Base-by-base conservation (phyloP, 2,797 vertebrate genomes). In the Anguilla obscura region DNA sequence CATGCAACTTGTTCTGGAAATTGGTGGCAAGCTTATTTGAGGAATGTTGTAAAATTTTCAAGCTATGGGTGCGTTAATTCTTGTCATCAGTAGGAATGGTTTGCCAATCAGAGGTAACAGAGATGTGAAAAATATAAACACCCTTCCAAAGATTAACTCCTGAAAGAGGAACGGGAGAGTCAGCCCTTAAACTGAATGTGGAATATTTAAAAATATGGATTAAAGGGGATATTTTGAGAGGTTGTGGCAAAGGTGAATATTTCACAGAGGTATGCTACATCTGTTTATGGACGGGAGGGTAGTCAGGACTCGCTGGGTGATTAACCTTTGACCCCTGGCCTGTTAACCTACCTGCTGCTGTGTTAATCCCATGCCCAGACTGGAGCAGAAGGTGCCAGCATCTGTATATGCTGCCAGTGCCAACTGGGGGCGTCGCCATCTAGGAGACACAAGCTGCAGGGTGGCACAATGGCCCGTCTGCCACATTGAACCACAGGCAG, bases 301-400 rank as follows among this genome's bases (percentile, higher is more conserved):
- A 14, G 33, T 45, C 76, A 21, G 45, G 79, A 9, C 79, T 82
- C 79, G 24, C 82, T 74, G 56, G 54, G 85, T 18, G n/a, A 83
- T 60, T 86, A 85, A 82, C 71, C 88, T 82, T 60, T 88, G 56
- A 66, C 85, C 56, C 50, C 56, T 45, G 74, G 63, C 8, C 48
- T 74, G 58, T 76, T 52, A 52, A 16, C n/a, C 40, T 66, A 30
- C n/a, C 87, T 52, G 40, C 56, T 82, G 82, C 45, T 60, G 27
- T 56, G 83, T 85, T 40, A n/a, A 85, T 76, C 21, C 36, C n/a
- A 52, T 76, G 52, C 69, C n/a, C 50, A 63, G 50, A 69, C 63
- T 9, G 50, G 12, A 63, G 24, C 66, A 79, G 86, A 76, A 36
- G 30, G 48, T 58, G 50, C 60, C 66, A 50, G 48, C 40, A 16